Percentiles rank a stretch among this genome's conserved stretches.
These are phyloP conservation scores for Ormyrus pomaceus DNA, from an alignment of 2,888 invertebrate species.

Conservation along the genomic window DNA sequence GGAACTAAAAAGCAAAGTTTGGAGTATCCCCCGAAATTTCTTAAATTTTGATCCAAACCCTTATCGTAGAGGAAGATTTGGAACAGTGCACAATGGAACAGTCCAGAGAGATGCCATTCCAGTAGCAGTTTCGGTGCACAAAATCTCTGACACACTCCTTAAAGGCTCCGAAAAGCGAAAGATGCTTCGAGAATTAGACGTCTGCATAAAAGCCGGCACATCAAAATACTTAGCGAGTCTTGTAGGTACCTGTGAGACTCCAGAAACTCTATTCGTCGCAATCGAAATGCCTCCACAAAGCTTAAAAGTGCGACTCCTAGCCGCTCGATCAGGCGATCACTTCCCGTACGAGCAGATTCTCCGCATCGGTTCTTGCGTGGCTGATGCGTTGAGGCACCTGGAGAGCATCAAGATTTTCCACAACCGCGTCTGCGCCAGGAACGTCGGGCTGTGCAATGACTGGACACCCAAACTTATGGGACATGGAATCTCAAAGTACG, in stretches of 20 bases:
- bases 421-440: conserved; percentile 84
- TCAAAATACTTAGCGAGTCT: conserved; percentile 85
- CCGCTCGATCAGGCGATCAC: conserved; percentile 67
- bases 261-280: conserved; percentile 85
- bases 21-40: conserved; percentile 84
- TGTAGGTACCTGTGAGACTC: conserved; percentile 87
- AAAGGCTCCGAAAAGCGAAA: conserved; percentile 77
- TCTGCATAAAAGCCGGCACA: conserved; percentile 82
- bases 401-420: conserved; percentile 81
- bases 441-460: conserved; percentile 81
- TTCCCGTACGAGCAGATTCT: conserved; percentile 71
- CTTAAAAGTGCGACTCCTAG: conserved; percentile 82
- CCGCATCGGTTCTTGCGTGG: conserved; percentile 75
- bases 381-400: conserved; percentile 76
- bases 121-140: conserved; percentile 80
- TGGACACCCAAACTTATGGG: conserved; percentile 85
- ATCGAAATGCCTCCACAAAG: conserved; percentile 83
- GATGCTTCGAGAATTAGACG: conserved; percentile 84
- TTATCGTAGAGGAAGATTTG: conserved; percentile 86
- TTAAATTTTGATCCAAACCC: conserved; percentile 84
- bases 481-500: conserved; percentile 83
- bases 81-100: conserved; percentile 85
- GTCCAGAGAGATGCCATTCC: conserved; percentile 80
- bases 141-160: conserved; percentile 79
- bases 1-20: conserved; percentile 85